Conservation (phyloP, 2,113 vertebrate species). For the Gadus macrocephalus region DNA sequence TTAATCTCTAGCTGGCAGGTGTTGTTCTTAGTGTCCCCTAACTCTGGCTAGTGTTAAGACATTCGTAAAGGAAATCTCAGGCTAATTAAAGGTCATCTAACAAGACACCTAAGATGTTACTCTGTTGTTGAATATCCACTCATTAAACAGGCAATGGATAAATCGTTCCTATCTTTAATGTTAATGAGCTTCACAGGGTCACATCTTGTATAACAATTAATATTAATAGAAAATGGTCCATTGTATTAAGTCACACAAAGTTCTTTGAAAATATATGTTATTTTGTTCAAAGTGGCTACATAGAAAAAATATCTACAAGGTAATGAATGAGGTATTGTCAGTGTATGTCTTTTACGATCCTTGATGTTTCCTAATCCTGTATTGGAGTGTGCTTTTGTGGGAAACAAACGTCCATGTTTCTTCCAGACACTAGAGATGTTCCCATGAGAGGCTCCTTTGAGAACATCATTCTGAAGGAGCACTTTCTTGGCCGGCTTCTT, state of each 20-base stretch:
- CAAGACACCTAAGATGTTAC: conserved; percentile 36
- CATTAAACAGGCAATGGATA: conserved; percentile 34
- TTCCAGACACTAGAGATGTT: conserved; percentile 38
- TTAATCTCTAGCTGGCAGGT: no score
- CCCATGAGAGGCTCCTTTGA: conserved; percentile 41
- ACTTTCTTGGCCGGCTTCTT: conserved; percentile 39
- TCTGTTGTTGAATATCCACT: conserved; percentile 29
- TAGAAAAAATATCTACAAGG: conserved; percentile 6
- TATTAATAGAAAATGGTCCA: conserved; percentile 33
- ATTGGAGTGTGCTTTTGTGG: conserved; percentile 29
- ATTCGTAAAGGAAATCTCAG: conserved; percentile 39
- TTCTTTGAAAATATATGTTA: conserved; percentile 21
- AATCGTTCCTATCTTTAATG: conserved; percentile 40
- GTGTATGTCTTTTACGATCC: conserved; percentile 23
- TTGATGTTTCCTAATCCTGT: conserved; percentile 22
- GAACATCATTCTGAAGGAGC: conserved; percentile 43
- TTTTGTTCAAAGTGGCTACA: conserved; percentile 3
- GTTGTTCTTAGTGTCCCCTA: neutral
- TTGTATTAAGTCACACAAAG: no score
- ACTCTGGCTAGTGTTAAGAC: conserved; percentile 26
- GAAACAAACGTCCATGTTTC: conserved; percentile 45
- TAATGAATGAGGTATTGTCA: conserved; percentile 33
- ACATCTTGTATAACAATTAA: conserved; percentile 33
- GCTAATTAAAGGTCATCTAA: conserved; percentile 48
- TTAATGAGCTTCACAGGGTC: conserved; percentile 37